Evolutionary conservation across 2,888 invertebrate genomes (phyloP).

Genomic region (Xanthorhoe designata): DNA sequence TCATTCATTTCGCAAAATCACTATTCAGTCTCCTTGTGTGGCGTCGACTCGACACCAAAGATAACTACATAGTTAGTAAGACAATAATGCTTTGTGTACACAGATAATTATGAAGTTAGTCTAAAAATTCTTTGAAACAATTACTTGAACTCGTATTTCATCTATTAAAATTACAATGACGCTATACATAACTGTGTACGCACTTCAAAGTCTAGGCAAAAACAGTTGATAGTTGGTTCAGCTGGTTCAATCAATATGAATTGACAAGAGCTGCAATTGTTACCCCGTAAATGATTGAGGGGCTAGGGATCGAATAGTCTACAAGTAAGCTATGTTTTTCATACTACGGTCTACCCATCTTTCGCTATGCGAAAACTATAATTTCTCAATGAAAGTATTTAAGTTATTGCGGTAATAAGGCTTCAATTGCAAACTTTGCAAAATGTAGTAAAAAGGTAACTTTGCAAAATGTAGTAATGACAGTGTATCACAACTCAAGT

Average conservation of each 20-base stretch:
- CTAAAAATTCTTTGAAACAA: slow-evolving; percentile 49
- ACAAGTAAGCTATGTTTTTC: too few species aligned
- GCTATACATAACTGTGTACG: slow-evolving; percentile 38
- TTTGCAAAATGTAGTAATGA: too few species aligned
- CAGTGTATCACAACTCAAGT: too few species aligned
- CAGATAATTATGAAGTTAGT: slow-evolving; percentile 5
- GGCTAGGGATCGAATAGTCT: too few species aligned
- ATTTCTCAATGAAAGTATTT: too few species aligned
- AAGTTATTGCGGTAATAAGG: too few species aligned
- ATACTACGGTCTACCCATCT: too few species aligned
- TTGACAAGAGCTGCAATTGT: too few species aligned
- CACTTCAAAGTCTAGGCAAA: slow-evolving; percentile 18
- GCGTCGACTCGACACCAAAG: slow-evolving; percentile 46
- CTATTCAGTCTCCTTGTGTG: slow-evolving; percentile 62
- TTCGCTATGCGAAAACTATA: too few species aligned
- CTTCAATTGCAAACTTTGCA: too few species aligned
- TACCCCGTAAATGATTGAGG: too few species aligned
- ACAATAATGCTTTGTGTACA: not conserved
- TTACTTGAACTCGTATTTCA: slow-evolving; percentile 57
- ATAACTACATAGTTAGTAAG: slow-evolving; percentile 10
- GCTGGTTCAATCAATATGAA: slow-evolving; percentile 12
- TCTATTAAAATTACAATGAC: slow-evolving; percentile 54
- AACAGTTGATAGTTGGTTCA: not conserved
- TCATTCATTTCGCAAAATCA: slow-evolving; percentile 71
- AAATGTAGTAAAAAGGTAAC: too few species aligned